phyloP scores from a whole-genome alignment of 2,113 vertebrate species.

The Hippocampus abdominalis region DNA sequence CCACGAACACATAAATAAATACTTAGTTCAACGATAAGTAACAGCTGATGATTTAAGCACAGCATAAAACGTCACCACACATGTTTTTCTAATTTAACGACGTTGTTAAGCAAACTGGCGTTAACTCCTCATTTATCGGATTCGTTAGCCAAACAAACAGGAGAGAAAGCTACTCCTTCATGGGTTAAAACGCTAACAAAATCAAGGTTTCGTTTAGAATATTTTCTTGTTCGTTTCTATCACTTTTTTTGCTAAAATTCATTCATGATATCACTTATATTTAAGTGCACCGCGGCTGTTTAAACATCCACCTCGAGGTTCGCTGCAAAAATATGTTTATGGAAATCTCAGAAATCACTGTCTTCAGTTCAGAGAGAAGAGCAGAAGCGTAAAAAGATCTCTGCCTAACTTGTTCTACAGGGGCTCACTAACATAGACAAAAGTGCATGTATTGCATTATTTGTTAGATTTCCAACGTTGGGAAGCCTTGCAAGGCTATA shows the following conservation, averaged over 20 bases:
- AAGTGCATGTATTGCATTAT: not conserved
- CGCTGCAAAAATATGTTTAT: not conserved
- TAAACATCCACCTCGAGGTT: not conserved
- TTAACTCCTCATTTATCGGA: not conserved
- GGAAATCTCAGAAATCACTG: not conserved
- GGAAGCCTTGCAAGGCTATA: not conserved
- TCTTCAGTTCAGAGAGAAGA: not conserved
- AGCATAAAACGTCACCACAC: not conserved
- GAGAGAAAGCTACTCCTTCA: not conserved
- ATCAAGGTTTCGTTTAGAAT: not conserved
- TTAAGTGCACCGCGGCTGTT: not conserved
- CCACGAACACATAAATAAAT: constrained; percentile 1
- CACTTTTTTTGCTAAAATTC: not conserved
- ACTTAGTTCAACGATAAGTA: not conserved
- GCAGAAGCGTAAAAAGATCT: not conserved
- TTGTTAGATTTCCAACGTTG: not conserved
- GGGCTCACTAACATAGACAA: not conserved
- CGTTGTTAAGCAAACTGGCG: not conserved
- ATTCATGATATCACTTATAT: not conserved
- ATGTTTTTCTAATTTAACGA: not conserved
- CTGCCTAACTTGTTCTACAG: not conserved
- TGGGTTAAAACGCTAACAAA: not conserved
- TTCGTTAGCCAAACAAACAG: not conserved
- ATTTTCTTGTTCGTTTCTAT: not conserved
- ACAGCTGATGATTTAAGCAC: not conserved